A percentile compares a stretch with the other conserved stretches of the same genome.
phyloP scores from a whole-genome alignment of 2,113 vertebrate genomes.

The Baryphthengus martii region DNA sequence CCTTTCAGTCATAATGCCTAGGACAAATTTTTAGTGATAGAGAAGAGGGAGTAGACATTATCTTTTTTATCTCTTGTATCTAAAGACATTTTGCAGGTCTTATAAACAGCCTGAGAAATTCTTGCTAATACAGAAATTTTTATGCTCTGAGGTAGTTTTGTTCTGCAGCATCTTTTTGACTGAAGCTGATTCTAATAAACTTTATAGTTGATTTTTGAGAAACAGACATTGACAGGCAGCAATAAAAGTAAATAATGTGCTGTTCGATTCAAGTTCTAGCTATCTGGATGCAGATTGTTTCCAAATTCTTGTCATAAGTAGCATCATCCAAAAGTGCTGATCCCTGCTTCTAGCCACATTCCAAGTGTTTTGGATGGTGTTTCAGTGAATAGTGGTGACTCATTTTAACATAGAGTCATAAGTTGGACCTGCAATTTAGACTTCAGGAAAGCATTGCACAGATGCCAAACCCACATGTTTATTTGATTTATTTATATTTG shows the following conservation, averaged over 20 bases:
- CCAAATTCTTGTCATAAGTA: constrained; percentile 46
- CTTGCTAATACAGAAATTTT: not conserved
- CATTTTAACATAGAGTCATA: constrained; percentile 37
- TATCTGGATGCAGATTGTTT: constrained; percentile 25
- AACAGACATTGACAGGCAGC: constrained; percentile 31
- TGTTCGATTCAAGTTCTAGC: constrained; percentile 32
- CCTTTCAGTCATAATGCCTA: not conserved
- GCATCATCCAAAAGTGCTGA: constrained; percentile 26
- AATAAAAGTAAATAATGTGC: constrained; percentile 38
- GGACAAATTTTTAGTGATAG: not conserved
- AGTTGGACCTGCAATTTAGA: constrained; percentile 7
- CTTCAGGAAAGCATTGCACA: not conserved
- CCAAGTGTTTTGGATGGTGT: constrained; percentile 20
- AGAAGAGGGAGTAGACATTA: not conserved
- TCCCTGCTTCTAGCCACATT: constrained; percentile 30
- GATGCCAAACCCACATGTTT: constrained; percentile 34
- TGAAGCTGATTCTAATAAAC: constrained; percentile 50
- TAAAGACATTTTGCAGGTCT: not conserved
- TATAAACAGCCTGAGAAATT: not conserved
- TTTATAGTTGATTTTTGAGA: constrained; percentile 23
- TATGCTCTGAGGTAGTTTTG: constrained; percentile 21
- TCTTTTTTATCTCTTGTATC: not conserved
- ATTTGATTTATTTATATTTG: constrained; percentile 28
- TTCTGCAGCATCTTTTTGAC: constrained; percentile 30
- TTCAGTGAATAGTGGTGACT: not conserved